These are phyloP conservation scores for Eristalis arbustorum DNA, from an alignment of 2,888 invertebrate genomes.

Conservation along the genomic window DNA sequence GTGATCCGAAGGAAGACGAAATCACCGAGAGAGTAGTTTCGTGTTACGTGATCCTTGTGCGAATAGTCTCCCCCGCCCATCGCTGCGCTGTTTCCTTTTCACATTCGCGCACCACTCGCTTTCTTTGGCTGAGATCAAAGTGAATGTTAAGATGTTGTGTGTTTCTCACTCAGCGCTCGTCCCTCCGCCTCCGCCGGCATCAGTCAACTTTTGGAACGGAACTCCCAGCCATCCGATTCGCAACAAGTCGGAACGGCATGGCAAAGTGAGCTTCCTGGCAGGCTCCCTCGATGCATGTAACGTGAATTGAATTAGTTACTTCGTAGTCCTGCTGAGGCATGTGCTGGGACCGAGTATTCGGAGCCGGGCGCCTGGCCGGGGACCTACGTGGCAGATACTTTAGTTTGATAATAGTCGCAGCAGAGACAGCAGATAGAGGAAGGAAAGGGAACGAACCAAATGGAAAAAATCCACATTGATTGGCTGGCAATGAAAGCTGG, in stretches of 20 bases:
- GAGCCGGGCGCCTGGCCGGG: neutral
- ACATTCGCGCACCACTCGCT: neutral
- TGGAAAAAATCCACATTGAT: conserved; percentile 31
- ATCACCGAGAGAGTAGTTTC: conserved; percentile 42
- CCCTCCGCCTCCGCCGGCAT: neutral
- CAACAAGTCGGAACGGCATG: conserved; percentile 37
- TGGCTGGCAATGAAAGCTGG: conserved; percentile 35
- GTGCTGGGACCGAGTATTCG: neutral
- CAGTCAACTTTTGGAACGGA: neutral
- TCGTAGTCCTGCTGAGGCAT: conserved; percentile 8
- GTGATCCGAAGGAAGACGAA: conserved; percentile 18
- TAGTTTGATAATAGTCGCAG: conserved; percentile 40
- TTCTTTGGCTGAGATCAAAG: conserved; percentile 35
- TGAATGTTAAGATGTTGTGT: conserved; percentile 33
- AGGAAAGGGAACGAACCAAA: neutral
- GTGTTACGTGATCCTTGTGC: conserved; percentile 58
- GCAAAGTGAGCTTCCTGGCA: neutral
- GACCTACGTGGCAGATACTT: conserved; percentile 40
- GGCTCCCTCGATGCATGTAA: conserved; percentile 46
- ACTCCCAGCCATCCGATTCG: conserved; percentile 23
- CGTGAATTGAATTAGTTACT: conserved; percentile 60
- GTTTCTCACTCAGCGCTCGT: neutral
- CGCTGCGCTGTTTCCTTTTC: neutral
- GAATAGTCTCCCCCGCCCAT: conserved; percentile 11
- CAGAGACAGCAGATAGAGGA: neutral